Evolutionary conservation across 2,888 invertebrate genomes (phyloP), one percentile per base, ranked within the genome.

Genomic region (Papilio demoleus): DNA sequence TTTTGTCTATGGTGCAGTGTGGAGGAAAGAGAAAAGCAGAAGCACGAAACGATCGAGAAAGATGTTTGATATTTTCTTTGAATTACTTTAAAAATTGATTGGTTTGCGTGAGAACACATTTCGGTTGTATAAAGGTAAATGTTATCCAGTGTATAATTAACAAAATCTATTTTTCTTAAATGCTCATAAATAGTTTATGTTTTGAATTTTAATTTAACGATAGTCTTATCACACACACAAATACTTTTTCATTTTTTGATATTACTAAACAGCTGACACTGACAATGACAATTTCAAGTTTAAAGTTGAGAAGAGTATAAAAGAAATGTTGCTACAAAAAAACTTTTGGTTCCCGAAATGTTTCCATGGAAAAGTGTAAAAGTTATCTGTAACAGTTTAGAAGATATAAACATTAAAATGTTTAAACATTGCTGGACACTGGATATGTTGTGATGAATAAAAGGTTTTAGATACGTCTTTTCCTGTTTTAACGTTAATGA

Each of bases 61-160:
- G 82, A 86, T 84, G 85, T 83, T 83, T 83, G 78, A 84, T 83
- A 77, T 79, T 81, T 77, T 77, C 79, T 79, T 79, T 79, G 74
- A 77, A 77, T 80, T 80, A 73, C 78, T 85, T 85, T 84, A 86
- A 68, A 90, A 89, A 86, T 88, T 88, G 77, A 83, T 86, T 83
- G 82, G 80, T 81, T 84, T 81, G 85, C 82, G 80, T 82, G 81
- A 83, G 72, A 82, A 58, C 59, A 58, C 80, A 70, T 81, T 79
- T 81, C 79, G 84, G 81, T 80, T 88, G 88, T 88, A 87, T 86
- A 83, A 88, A 91, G 90, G 91, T 91, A 91, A 90, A 78, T 84
- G 80, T 80, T 75, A 74, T 68, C 76, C 73, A n/a, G 19, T 22
- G 17, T 40, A 8, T 58, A 38, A 71, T 72, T 79, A 76, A 77